These are phyloP conservation scores for Folsomia manolachei DNA, from an alignment of 2,888 invertebrate genomes.

Conservation along the genomic window DNA sequence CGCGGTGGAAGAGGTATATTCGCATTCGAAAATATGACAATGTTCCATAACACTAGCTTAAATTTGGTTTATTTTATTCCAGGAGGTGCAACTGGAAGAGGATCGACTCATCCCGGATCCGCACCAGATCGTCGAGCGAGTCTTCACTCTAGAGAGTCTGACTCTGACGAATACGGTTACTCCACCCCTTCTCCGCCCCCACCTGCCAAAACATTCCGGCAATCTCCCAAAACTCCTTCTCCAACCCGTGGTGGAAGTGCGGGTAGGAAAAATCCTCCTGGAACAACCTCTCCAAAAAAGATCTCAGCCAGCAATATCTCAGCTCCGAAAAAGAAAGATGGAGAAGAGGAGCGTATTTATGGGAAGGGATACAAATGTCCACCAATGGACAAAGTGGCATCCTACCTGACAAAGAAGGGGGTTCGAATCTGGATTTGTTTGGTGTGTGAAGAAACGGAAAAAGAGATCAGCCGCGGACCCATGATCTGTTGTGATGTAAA, in stretches of 20 bases:
- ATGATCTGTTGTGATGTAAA: slow-evolving; percentile 43
- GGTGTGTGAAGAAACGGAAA: slow-evolving; percentile 37
- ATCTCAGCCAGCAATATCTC: too few species aligned
- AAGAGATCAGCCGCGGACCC: slow-evolving; percentile 30
- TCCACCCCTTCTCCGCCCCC: slow-evolving; percentile 1
- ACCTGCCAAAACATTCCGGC: neutral
- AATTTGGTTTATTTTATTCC: neutral
- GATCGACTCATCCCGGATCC: neutral
- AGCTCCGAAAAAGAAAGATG: neutral
- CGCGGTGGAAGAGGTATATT: neutral
- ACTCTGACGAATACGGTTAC: neutral
- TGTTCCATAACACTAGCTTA: neutral
- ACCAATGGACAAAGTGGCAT: slow-evolving; percentile 26
- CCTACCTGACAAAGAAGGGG: slow-evolving; percentile 29
- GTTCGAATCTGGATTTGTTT: slow-evolving; percentile 38
- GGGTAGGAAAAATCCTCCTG: neutral
- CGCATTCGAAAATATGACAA: neutral
- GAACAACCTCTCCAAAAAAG: neutral
- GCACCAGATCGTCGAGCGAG: neutral
- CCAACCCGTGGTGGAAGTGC: neutral
- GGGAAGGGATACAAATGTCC: slow-evolving; percentile 36
- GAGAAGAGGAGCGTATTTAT: neutral
- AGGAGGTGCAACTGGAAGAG: neutral
- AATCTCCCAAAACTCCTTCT: neutral
- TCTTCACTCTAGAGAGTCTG: neutral